Base-by-base conservation (phyloP, 2,888 invertebrate genomes). In the Leptothorax acervorum region DNA sequence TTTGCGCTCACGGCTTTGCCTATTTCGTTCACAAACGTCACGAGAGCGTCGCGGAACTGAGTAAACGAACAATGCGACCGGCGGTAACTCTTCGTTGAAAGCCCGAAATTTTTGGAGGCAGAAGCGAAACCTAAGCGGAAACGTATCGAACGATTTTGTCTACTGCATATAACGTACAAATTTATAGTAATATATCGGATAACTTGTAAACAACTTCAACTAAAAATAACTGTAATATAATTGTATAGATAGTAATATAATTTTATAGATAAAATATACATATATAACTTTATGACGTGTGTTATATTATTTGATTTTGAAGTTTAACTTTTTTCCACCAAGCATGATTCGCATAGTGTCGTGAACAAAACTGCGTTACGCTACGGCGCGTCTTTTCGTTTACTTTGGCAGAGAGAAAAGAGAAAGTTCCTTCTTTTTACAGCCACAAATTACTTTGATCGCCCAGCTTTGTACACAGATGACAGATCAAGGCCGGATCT, bases 1-100 rank as follows among this genome's bases (percentile, higher is more conserved):
- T 85, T 84, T 85, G 79, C 83, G 42, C 53, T 81, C 62, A 35
- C 55, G 68, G 74, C 62, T 83, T 85, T 70, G 60, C 70, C 83
- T 81, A 84, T 75, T 85, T 70, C 74, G 53, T 55, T 74, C 70
- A 62, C 84, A 85, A 85, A 84, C 83, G 70, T 53, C 75, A 66
- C 45, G 60, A 42, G 45, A 45, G 68, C 75, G 45, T 74, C 66
- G 62, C 66, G 81, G 42, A 81, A 81, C 28, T 71, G 51, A 75
- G 62, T 62, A 75, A 75, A 75, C 74, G 62, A 48, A 62, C 48
- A 75, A 48, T 35, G 48, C 28, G 28, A 45, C 0, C n/a, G 45
- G 35, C n/a, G 15, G 28, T 51, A 53, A 28, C 53, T 42, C 6
- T 28, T 42, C 28, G 62, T n/a, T n/a, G 23, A 18, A 63, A 76